Evolutionary conservation across 2,797 vertebrate genomes (phyloP), one percentile per base, ranked within the genome.

Genomic region (Channa striata): DNA sequence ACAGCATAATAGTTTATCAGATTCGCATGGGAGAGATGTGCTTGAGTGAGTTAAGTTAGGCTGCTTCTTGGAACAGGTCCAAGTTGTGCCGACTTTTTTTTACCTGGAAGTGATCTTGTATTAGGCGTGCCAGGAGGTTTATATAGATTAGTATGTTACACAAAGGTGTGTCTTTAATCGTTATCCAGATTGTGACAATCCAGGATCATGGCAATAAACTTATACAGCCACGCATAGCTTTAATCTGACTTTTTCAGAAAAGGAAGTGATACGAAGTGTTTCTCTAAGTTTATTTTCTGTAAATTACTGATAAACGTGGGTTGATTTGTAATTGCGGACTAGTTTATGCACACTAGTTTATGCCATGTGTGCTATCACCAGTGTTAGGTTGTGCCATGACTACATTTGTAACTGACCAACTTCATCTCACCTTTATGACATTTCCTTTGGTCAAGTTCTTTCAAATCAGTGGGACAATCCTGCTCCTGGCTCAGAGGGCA

Each of bases 81-180:
- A 68, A 57, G 11, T 37, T 68, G 34, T 72, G 63, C 64, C 71
- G 64, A 74, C 52, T 46, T 66, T 47, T 72, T 50, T 70, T 72
- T 68, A 69, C 72, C 47, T 82, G 73, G 62, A 76, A 63, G 57
- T 78, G 2, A 75, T 84, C 68, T 75, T 23, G 43, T n/a, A 44
- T 36, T n/a, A 87, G 86, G 89, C 6, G 80, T 89, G 87, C 25
- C 85, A 25, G 50, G 54, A 25, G 17, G 51, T 83, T 88, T 82
- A 75, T 49, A 67, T 25, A 79, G 82, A 83, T 83, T 72, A 88
- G 23, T 57, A 21, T 83, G 69, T 82, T 59, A 82, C 82, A 34
- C 39, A 58, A 83, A 88, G 84, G 89, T 81, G 87, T 74, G 89
- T 49, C 71, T 74, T 1, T 42, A 62, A 69, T 80, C 5, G 2